Percentiles rank a stretch among this genome's conserved stretches.
phyloP scores from a whole-genome alignment of 1,140 invertebrate species.

The Zaprionus lachaisei region DNA sequence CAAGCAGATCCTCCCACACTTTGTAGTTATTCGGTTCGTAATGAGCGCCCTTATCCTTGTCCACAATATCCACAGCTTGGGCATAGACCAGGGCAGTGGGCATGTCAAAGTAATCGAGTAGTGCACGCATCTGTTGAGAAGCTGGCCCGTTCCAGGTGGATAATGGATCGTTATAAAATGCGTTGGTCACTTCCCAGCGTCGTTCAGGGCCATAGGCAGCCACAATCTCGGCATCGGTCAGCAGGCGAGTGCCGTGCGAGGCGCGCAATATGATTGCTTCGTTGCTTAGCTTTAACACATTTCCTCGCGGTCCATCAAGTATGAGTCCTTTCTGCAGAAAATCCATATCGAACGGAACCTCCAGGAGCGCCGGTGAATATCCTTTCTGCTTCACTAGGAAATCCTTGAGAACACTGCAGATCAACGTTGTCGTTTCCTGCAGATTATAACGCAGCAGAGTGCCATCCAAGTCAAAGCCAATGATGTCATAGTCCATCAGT shows the following conservation, averaged over 20 bases:
- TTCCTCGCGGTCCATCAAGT: constrained; percentile 90
- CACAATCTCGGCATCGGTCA: constrained; percentile 87
- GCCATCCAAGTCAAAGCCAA: constrained; percentile 93
- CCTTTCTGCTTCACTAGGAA: constrained; percentile 88
- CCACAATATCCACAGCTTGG: constrained; percentile 89
- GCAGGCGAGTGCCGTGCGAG: constrained; percentile 88
- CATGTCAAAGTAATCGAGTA: constrained; percentile 92
- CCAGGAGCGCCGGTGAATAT: constrained; percentile 86
- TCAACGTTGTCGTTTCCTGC: constrained; percentile 86
- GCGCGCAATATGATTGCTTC: constrained; percentile 88
- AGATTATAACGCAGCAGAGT: constrained; percentile 90
- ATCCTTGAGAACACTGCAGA: constrained; percentile 87
- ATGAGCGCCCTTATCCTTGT: constrained; percentile 76
- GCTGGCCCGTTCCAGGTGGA: constrained; percentile 87
- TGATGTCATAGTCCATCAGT: constrained; percentile 89
- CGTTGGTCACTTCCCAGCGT: constrained; percentile 86
- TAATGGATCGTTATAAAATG: constrained; percentile 86
- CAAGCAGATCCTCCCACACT: constrained; percentile 89
- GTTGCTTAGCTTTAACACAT: constrained; percentile 88
- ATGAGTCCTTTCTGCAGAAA: constrained; percentile 91
- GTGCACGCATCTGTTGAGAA: constrained; percentile 87
- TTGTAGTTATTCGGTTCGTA: constrained; percentile 83
- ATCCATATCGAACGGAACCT: constrained; percentile 85
- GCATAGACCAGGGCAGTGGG: constrained; percentile 89
- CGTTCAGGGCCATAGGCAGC: constrained; percentile 87